Evolutionary conservation across 1,140 invertebrate species (phyloP), one percentile per base, ranked within the genome.

Genomic region (Cyclargus thomasi): DNA sequence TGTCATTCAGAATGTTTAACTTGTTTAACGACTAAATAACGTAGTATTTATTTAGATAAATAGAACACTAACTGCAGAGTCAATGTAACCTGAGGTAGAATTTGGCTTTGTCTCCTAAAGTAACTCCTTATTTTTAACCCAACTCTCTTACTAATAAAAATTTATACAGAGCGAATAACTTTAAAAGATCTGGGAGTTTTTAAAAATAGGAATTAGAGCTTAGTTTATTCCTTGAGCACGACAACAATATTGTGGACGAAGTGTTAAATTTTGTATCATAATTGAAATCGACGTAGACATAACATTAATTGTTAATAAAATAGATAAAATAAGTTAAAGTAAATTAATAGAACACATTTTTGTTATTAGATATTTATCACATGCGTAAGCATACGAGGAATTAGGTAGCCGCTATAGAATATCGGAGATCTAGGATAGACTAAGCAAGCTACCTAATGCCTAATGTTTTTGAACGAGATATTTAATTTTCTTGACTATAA

Each of bases 21-120:
- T 66, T 70, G 64, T 63, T 55, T 70, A 65, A 66, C 68, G 64
- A 65, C 57, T 62, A 20, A 18, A 55, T 20, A 55, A 55, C 18
- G 53, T 55, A 55, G 53, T 17, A 18, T 18, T 55, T 17, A 55
- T 55, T 55, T 55, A 55, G 17, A 55, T 55, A 55, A 55, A 20
- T 55, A 55, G 18, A 55, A 47, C 8, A 47, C 39, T 47, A 47
- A 47, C 39, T 47, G 39, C 39, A 47, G 39, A 47, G 39, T 47
- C 39, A 47, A 47, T 47, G 39, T 47, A 14, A 47, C 39, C 39
- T 47, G 39, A 47, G 14, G 3, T 47, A 47, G 39, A 7, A 47
- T 14, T 47, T 47, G 29, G 29, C 29, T 29, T 29, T 29, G 29
- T 29, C 5, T 4, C 0, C 29, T 8, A 29, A 4, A 4, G 29